Base-by-base conservation (phyloP, 1,140 invertebrate species). In the Leptoteleia sp. region DNA sequence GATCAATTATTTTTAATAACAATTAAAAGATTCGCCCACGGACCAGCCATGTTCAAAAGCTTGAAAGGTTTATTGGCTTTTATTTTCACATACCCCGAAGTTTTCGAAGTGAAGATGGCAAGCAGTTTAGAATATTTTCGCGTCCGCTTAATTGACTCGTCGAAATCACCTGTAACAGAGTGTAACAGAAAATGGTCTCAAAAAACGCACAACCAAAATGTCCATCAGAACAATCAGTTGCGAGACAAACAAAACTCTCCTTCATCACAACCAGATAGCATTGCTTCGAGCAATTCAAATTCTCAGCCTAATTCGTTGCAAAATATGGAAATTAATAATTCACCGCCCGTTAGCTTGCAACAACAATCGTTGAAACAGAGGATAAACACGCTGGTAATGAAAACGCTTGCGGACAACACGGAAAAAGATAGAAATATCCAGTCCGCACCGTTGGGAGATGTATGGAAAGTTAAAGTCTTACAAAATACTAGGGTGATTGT, bases 371-470 rank as follows among this genome's bases (percentile, higher is more conserved):
- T 97, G 0, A 97, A 96, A 84, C 95, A 97, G 81, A 91, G 96
- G 82, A 94, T 97, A 27, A 97, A 96, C 86, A 95, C 92, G 50
- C 91, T 97, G 79, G 93, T 97, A 0, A 94, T 96, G 85, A 96
- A 96, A 84, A 96, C 95, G 31, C 88, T 98, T 29, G 96, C 96
- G 15, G 95, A 97, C 81, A 98, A 98, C 85, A 94, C 95, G 62
- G 95, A 96, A 38, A 93, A 94, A 82, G 96, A 97, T 85, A 92
- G 93, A 33, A 90, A 82, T 72, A 79, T 93, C 55, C 88, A 92
- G 25, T 90, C 90, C 19, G 89, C 87, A 19, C 87, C 87, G 52
- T 89, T 93, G 79, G 92, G 93, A 52, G 94, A 96, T 80, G 92
- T 92, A 9, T 95, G 94, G 94, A 94, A 95, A 84, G 91, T 93